A percentile compares a stretch with the other conserved stretches of the same genome.
Conservation (phyloP, 2,888 invertebrate species). For the Tiliacea citrago region DNA sequence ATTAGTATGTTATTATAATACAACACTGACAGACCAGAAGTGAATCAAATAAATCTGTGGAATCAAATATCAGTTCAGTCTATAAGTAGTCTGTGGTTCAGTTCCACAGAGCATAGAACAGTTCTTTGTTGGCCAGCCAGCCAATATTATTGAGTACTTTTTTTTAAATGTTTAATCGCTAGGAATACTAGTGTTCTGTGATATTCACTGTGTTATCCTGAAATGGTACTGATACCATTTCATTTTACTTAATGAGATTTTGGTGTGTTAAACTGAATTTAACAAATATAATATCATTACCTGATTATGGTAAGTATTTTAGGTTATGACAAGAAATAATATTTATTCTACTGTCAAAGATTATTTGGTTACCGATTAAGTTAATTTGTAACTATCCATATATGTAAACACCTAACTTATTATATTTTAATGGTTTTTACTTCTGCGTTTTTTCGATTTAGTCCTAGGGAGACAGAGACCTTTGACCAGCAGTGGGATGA, state of each 20-base stretch:
- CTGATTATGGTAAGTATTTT: slow-evolving; percentile 32
- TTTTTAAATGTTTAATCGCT: too few species aligned
- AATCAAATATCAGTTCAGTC: too few species aligned
- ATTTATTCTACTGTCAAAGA: not conserved
- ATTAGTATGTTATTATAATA: not conserved
- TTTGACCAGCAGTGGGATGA: not conserved
- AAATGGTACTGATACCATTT: slow-evolving; percentile 21
- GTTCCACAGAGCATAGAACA: too few species aligned
- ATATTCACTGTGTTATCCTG: not conserved
- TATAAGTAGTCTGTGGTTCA: too few species aligned
- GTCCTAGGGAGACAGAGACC: not conserved
- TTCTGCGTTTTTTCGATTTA: not conserved
- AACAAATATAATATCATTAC: not conserved
- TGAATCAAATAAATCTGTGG: too few species aligned
- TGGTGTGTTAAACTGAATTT: not conserved
- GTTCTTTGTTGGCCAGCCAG: not conserved
- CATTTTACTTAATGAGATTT: not conserved
- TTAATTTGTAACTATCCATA: not conserved
- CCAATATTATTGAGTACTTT: not conserved
- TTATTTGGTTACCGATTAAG: not conserved
- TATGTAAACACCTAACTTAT: not conserved
- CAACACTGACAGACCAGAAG: too few species aligned
- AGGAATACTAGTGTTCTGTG: not conserved
- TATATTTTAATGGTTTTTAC: not conserved
- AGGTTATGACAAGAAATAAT: slow-evolving; percentile 37